phyloP scores from a whole-genome alignment of 2,797 vertebrate genomes.

The Hippopotamyrus pictus region DNA sequence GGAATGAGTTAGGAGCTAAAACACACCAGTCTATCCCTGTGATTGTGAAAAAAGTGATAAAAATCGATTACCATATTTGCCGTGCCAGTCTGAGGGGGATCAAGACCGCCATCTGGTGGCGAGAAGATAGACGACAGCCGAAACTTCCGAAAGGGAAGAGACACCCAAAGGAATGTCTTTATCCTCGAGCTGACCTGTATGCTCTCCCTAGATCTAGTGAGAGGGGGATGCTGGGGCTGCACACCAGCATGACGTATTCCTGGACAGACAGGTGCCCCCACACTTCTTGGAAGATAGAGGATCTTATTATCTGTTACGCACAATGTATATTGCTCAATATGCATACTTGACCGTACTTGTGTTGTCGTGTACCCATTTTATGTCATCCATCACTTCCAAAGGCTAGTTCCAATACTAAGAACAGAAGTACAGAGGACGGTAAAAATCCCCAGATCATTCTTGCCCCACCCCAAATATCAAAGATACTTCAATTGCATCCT shows the following conservation, averaged over 20 bases:
- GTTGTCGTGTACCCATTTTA: too few species aligned
- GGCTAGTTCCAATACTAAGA: too few species aligned
- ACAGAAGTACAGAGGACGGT: too few species aligned
- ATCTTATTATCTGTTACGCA: neutral
- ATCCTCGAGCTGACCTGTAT: neutral
- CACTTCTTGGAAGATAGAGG: neutral
- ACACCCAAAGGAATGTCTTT: neutral
- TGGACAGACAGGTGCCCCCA: neutral
- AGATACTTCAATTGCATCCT: neutral
- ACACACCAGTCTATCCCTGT: neutral
- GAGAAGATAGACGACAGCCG: neutral
- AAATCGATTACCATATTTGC: neutral
- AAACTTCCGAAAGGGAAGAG: neutral
- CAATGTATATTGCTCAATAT: too few species aligned
- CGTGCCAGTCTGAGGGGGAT: neutral
- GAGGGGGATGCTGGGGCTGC: neutral
- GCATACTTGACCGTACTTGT: too few species aligned
- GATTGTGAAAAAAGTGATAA: neutral
- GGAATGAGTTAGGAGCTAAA: neutral
- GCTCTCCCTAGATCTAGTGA: neutral
- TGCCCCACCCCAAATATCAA: neutral
- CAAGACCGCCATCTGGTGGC: neutral
- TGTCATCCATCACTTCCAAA: too few species aligned
- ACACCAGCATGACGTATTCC: neutral
- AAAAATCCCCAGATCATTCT: neutral